A percentile compares a stretch with the other conserved stretches of the same genome.
phyloP scores from a whole-genome alignment of 2,113 vertebrate genomes.

The Halcyon malimbica region DNA sequence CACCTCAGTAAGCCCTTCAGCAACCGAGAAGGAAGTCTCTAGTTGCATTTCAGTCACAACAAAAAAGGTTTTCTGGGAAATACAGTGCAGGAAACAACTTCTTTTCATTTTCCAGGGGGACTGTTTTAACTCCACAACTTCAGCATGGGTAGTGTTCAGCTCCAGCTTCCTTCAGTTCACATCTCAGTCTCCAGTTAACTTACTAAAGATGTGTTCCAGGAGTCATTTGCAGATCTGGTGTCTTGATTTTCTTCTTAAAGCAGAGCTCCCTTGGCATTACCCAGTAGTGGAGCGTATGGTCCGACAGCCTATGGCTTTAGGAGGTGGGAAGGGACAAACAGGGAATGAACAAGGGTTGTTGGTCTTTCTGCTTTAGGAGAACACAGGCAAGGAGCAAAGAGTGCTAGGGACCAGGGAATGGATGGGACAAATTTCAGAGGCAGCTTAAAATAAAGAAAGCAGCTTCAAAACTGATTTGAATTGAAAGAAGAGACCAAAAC shows the following conservation, averaged over 20 bases:
- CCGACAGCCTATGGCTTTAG: background rate
- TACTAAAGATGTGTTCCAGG: background rate
- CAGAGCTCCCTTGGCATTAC: background rate
- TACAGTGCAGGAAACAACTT: background rate
- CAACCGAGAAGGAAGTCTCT: background rate
- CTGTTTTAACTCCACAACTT: background rate
- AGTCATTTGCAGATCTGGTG: background rate
- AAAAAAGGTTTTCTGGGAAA: background rate
- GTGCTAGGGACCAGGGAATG: background rate
- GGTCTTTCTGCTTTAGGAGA: background rate
- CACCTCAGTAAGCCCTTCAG: background rate
- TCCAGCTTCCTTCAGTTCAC: background rate
- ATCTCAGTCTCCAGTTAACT: background rate
- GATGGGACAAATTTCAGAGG: background rate
- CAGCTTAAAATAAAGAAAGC: background rate
- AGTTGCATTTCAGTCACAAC: background rate
- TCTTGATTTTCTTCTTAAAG: background rate
- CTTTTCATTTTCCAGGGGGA: background rate
- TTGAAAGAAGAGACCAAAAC: background rate
- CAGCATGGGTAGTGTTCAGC: background rate
- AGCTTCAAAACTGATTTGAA: background rate
- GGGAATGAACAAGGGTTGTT: background rate
- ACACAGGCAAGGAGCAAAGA: background rate
- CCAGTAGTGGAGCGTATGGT: rapidly evolving
- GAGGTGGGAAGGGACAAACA: background rate